Evolutionary conservation across 1,140 invertebrate genomes (phyloP).

Genomic region (Globodera ellingtonae): DNA sequence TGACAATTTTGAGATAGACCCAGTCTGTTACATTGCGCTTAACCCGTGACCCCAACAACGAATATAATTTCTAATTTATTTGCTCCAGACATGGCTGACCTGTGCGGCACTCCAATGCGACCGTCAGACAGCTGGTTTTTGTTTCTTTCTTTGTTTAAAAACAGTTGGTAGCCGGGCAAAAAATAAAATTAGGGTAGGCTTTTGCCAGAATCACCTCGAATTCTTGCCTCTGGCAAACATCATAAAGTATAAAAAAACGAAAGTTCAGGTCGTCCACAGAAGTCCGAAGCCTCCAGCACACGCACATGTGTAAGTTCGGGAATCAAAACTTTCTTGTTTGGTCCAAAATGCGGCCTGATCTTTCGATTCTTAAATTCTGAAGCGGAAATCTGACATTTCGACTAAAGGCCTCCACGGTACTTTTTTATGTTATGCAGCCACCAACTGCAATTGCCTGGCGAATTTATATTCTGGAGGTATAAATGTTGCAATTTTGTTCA

Average conservation of each 20-base stretch:
- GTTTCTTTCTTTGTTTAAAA: background rate
- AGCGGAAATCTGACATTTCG: too few species aligned
- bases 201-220: background rate
- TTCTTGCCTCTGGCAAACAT: too few species aligned
- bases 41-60: background rate
- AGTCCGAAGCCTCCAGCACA: slow-evolving; percentile 53
- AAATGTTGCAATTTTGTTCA: too few species aligned
- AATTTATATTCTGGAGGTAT: too few species aligned
- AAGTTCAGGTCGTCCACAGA: slow-evolving; percentile 47
- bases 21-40: background rate
- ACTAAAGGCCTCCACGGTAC: too few species aligned
- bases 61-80: slow-evolving; percentile 4
- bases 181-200: too few species aligned
- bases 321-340: too few species aligned
- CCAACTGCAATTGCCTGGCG: too few species aligned
- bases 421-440: too few species aligned
- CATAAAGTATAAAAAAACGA: too few species aligned
- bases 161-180: background rate
- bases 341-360: too few species aligned
- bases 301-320: slow-evolving; percentile 47
- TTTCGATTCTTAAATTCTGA: too few species aligned
- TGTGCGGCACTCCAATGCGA: slow-evolving; percentile 37
- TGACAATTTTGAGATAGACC: background rate
- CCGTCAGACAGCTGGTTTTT: slow-evolving; percentile 52
- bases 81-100: slow-evolving; percentile 22